Evolutionary conservation across 2,888 invertebrate species (phyloP), one percentile per base, ranked within the genome.

Genomic region (Drosophila macrothrix): DNA sequence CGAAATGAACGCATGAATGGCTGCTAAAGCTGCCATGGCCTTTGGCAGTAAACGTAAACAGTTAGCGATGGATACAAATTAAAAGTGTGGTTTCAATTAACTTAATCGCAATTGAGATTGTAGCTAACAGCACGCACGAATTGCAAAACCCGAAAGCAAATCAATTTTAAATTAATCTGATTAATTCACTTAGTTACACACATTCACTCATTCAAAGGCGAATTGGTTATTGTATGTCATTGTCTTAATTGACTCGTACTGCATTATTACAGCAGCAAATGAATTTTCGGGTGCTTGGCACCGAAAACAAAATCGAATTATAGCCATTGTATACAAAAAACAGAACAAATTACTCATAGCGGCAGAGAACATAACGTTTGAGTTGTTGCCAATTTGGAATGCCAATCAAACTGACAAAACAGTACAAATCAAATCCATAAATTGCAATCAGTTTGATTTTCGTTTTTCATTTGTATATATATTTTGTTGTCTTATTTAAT

Each of bases 341-440:
- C 46, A 49, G 25, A 52, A 35, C 35, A 16, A 50, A 28, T 2
- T 60, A 39, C 19, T 41, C 6, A 58, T 2, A 19, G 16, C 7
- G 49, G 28, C 41, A 25, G 28, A 54, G 28, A 31, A 53, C 22
- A 14, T 29, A 29, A 16, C 16, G 14, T 67, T 73, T 72, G 74
- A 67, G 69, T 55, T 76, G 82, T 76, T 90, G 90, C 76, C 84
- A 78, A 81, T 90, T 90, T 60, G 54, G 65, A 68, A 72, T 87
- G 91, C 61, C 84, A 85, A 90, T 85, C 84, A 90, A 89, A 56
- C 71, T 84, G 88, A 90, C 90, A 90, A 84, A 76, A 67, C 84
- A 90, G 70, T 67, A 64, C 52, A 83, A 84, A 78, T 83, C 68
- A 83, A 84, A 80, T 89, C 78, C 73, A 90, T 84, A 84, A 90